These are phyloP conservation scores for Centropus unirufus DNA, from an alignment of 2,113 vertebrate genomes.

Conservation along the genomic window DNA sequence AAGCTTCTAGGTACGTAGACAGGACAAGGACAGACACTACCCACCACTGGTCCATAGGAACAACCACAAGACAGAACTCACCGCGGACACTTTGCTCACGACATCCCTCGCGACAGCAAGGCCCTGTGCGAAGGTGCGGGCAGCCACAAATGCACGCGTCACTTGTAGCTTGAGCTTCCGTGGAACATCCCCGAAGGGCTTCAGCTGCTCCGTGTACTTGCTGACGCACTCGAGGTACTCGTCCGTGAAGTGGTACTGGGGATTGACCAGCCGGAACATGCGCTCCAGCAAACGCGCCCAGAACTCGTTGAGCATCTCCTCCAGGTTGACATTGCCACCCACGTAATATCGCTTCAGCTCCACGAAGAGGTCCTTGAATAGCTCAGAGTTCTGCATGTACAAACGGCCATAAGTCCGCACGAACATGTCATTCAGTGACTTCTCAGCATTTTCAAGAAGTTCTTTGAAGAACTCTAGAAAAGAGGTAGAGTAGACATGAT, in stretches of 20 bases:
- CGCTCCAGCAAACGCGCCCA: conserved; percentile 95
- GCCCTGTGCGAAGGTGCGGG: conserved; percentile 91
- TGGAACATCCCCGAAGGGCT: conserved; percentile 94
- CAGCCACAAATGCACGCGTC: conserved; percentile 88
- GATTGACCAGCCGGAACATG: conserved; percentile 96
- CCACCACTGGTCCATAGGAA: accelerated
- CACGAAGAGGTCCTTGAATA: conserved; percentile 94
- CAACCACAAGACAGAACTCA: conserved; percentile 41
- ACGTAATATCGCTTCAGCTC: conserved; percentile 89
- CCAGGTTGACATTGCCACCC: conserved; percentile 87
- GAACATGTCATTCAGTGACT: conserved; percentile 93
- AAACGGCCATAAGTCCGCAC: conserved; percentile 92
- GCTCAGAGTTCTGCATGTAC: conserved; percentile 93
- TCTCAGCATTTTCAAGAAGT: conserved; percentile 90
- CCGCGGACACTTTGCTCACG: conserved; percentile 89
- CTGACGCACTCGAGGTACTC: conserved; percentile 95
- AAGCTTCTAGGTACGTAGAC: accelerated
- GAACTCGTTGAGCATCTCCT: conserved; percentile 94
- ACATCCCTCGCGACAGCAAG: conserved; percentile 87
- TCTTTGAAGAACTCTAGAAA: conserved; percentile 95
- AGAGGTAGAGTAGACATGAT: not conserved
- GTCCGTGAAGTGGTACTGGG: conserved; percentile 92
- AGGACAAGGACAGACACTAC: not conserved
- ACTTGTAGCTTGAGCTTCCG: conserved; percentile 94
- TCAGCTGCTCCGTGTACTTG: conserved; percentile 92